Base-by-base conservation (phyloP, 2,113 vertebrate species). In the Dunckerocampus dactyliophorus region DNA sequence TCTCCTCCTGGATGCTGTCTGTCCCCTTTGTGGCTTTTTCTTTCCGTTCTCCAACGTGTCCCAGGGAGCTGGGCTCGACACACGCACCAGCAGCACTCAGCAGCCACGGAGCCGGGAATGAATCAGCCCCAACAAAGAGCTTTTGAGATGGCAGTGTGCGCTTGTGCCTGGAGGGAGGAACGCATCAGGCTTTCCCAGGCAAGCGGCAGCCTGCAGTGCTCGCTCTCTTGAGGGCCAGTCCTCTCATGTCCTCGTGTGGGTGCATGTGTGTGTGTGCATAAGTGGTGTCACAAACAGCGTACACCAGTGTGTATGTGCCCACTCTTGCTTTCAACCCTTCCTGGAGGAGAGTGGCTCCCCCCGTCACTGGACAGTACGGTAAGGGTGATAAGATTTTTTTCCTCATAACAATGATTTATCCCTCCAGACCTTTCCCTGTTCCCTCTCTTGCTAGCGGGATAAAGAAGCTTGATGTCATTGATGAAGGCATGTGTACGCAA, bases 151-250 rank as follows among this genome's bases (percentile, higher is more conserved):
- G 82, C 75, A 74, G 79, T 48, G 87, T 75, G 82, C 63, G 82
- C 83, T 71, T 72, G 67, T 86, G 86, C 87, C 91, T 83, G 89
- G 86, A 89, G 89, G 89, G 82, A 90, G 81, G 83, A 85, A 89
- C 86, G 78, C 89, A 79, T 90, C 88, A 79, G 83, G 89, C 83
- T 88, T 88, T 90, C 85, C 76, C 88, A 82, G 87, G 89, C 88
- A 87, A 90, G 85, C 87, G 72, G 88, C 86, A 90, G 89, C 89
- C 90, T 91, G 90, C 88, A 91, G 86, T 87, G 82, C 75, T 79
- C 75, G 80, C 79, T 77, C 11, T 87, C 77, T 79, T 88, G 76
- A 84, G 80, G 87, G 82, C 74, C 79, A 81, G 76, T 76, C 76
- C 80, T 86, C 80, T 84, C 73, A 31, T 56, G 54, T 70, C 72